A percentile compares a stretch with the other conserved stretches of the same genome.
phyloP scores from a whole-genome alignment of 2,797 vertebrate species.

The Hemitrygon akajei region DNA sequence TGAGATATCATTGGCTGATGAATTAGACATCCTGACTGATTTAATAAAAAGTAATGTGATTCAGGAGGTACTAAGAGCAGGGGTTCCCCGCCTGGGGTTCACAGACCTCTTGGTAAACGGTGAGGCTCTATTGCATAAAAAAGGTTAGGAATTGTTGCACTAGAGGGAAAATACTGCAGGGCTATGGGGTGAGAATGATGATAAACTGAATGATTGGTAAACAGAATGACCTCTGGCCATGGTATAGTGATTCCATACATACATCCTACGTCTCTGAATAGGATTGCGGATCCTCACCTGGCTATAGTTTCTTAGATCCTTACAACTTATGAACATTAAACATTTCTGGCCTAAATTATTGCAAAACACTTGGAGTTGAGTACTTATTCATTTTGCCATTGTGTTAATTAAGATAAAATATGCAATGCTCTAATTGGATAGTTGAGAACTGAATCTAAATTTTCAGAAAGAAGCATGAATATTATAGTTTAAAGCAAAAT shows the following conservation, averaged over 20 bases:
- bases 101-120: too few relatives aligned
- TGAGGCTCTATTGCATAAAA: too few relatives aligned
- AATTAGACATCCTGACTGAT: not conserved
- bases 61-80: too few relatives aligned
- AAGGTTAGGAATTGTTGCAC: too few relatives aligned
- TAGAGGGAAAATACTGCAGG: too few relatives aligned
- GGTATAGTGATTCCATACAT: too few relatives aligned
- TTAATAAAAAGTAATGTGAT: not conserved
- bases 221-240: too few relatives aligned
- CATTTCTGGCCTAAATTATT: not conserved
- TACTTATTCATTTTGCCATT: not conserved
- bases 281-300: not conserved
- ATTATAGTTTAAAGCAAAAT: not conserved
- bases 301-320: not conserved
- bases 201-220: too few relatives aligned
- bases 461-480: not conserved
- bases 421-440: not conserved
- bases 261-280: not conserved
- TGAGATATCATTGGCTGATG: not conserved
- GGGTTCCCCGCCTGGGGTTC: too few relatives aligned
- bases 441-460: not conserved
- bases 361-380: not conserved
- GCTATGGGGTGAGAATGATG: too few relatives aligned
- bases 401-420: not conserved
- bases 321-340: not conserved